Percentiles rank a stretch among this genome's conserved stretches.
Conservation (phyloP, 2,888 invertebrate genomes). For the Apoda limacodes region DNA sequence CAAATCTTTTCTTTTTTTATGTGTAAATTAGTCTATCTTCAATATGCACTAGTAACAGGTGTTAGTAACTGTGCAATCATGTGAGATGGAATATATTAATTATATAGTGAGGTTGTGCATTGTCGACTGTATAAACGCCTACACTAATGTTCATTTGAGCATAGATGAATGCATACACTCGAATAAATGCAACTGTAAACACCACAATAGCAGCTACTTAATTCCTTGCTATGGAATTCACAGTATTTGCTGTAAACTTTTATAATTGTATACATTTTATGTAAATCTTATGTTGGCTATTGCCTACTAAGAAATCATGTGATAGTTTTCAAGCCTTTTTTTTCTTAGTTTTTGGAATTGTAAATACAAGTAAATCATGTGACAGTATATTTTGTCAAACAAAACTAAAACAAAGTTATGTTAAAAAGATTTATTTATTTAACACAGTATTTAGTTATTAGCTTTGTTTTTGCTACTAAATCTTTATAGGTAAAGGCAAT, state of each 20-base stretch:
- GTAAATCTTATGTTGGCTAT: conserved; percentile 61
- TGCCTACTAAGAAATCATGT: conserved; percentile 56
- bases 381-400: no score
- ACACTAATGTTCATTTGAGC: conserved; percentile 64
- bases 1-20: no score
- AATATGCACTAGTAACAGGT: neutral
- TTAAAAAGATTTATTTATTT: conserved; percentile 36
- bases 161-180: conserved; percentile 49
- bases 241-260: conserved; percentile 39
- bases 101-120: conserved; percentile 49
- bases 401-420: conserved; percentile 26
- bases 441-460: conserved; percentile 25
- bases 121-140: conserved; percentile 47
- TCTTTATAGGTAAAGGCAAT: conserved; percentile 55
- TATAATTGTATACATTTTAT: conserved; percentile 38
- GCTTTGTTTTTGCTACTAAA: conserved; percentile 24
- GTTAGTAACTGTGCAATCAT: conserved; percentile 44
- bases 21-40: no score
- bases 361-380: conserved; percentile 35
- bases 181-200: conserved; percentile 54
- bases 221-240: conserved; percentile 43
- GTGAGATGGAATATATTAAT: conserved; percentile 54
- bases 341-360: conserved; percentile 52
- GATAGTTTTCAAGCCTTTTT: conserved; percentile 57
- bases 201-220: conserved; percentile 49